phyloP scores from a whole-genome alignment of 2,888 invertebrate species.

The Atherix ibis region DNA sequence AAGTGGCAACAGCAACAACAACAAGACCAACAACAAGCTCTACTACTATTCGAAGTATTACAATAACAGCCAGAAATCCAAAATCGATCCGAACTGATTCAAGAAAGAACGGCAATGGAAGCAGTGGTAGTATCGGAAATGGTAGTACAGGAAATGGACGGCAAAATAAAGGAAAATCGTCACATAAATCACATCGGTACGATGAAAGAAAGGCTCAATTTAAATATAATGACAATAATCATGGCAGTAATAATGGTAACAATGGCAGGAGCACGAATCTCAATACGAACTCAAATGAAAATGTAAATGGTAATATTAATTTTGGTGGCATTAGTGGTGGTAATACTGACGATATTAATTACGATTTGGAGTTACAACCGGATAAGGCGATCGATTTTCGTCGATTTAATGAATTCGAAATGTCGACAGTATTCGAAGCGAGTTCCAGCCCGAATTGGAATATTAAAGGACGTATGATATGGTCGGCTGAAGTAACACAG shows the following conservation, averaged over 20 bases:
- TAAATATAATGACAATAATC: too few species aligned
- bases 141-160: too few species aligned
- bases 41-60: neutral
- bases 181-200: constrained; percentile 1
- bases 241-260: too few species aligned
- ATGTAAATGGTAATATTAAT: neutral
- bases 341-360: constrained; percentile 3
- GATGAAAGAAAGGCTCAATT: constrained; percentile 3
- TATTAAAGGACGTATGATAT: neutral
- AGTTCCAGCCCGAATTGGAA: neutral
- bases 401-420: constrained; percentile 1
- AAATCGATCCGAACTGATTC: constrained; percentile 4
- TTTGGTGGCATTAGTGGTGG: neutral
- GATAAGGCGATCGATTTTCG: constrained; percentile 3
- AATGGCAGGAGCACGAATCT: too few species aligned
- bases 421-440: constrained; percentile 3
- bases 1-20: constrained; percentile 8
- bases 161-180: neutral
- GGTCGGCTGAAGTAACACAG: neutral
- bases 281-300: too few species aligned
- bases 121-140: too few species aligned
- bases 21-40: constrained; percentile 6
- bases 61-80: neutral
- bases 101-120: constrained; percentile 1
- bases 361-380: constrained; percentile 2